Evolutionary conservation across 2,797 vertebrate species (phyloP), one percentile per base, ranked within the genome.

Genomic region (Microchirus variegatus): DNA sequence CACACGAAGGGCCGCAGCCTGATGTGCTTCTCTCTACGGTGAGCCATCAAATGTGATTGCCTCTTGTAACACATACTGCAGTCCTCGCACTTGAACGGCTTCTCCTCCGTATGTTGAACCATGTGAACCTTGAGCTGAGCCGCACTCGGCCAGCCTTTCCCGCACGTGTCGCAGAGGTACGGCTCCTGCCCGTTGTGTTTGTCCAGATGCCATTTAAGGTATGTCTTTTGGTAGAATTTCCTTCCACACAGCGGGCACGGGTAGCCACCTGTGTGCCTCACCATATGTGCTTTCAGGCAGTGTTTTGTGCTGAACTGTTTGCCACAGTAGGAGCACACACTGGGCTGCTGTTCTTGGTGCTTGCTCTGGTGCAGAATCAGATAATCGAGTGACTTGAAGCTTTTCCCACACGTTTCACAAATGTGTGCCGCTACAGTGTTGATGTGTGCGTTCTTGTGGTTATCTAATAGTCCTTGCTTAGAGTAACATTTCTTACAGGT

Each of bases 81-180:
- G 36, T 73, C 68, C 5, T 83, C 63, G n/a, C 76, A 74, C 56
- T 56, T 68, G 44, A 73, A 77, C 1, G 53, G 71, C 47, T 63
- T 67, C 1, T 73, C 74, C 5, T 78, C 66, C 2, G 59, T 52
- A 11, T 67, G 73, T 2, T 73, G 48, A 9, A 83, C 9, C 75
- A 31, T 31, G 31, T 31, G 31, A 31, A 31, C 31, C 31, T 6
- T 31, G 31, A 31, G 26, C 26, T 31, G 66, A 2, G 77, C 59
- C 0, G 5, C 26, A 3, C 10, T 78, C 8, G 61, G 70, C 64
- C 65, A 73, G 37, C 73, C 75, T 31, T 70, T 81, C 7, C 80
- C 70, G 4, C 76, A 70, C 31, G 7, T 31, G 31, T 31, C 31
- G 7, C 0, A 81, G 13, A 81, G 50, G 63, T 77, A 79, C 1